Evolutionary conservation across 2,888 invertebrate species (phyloP), one percentile per base, ranked within the genome.

Genomic region (Amblyjoppa fuscipennis): DNA sequence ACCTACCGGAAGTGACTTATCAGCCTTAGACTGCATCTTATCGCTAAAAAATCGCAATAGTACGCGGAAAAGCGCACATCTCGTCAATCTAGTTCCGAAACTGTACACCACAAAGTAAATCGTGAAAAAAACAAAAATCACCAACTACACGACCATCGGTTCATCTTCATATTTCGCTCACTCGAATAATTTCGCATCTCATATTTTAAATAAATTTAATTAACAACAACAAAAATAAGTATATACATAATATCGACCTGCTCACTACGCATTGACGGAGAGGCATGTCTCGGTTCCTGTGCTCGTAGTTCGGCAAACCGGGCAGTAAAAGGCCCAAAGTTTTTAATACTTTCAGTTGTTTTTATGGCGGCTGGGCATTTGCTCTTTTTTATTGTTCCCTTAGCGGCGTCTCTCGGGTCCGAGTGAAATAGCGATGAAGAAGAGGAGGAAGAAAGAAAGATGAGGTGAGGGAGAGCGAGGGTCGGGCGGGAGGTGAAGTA

Each of bases 281-380:
- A 66, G 73, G 59, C 34, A 74, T 66, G 59, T 76, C 61, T 83
- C 69, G 83, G 53, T 75, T 69, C 68, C 70, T 68, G 49, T 66
- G 56, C 38, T 76, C 66, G 25, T 69, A 64, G 59, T 78, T 69
- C 61, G 56, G 80, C 80, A 80, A 83, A 83, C 74, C 85, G 83
- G 89, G 93, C 92, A 92, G 93, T 93, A 92, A 93, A 93, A 93
- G 92, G 90, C 91, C 91, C 90, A 92, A 92, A 92, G 91, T 93
- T 93, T 94, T 94, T 93, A 93, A 93, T 94, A 93, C 93, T 93
- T 93, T 93, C 92, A 92, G 92, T 93, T 92, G 93, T 93, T 93
- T 94, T 94, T 93, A 93, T 93, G 92, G 91, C 91, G 91, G 91
- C 91, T 91, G 91, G 77, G 91, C 91, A 90, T 92, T 92, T 89